A percentile compares a stretch with the other conserved stretches of the same genome.
Conservation (phyloP, 2,113 vertebrate species). For the Podarcis raffonei region DNA sequence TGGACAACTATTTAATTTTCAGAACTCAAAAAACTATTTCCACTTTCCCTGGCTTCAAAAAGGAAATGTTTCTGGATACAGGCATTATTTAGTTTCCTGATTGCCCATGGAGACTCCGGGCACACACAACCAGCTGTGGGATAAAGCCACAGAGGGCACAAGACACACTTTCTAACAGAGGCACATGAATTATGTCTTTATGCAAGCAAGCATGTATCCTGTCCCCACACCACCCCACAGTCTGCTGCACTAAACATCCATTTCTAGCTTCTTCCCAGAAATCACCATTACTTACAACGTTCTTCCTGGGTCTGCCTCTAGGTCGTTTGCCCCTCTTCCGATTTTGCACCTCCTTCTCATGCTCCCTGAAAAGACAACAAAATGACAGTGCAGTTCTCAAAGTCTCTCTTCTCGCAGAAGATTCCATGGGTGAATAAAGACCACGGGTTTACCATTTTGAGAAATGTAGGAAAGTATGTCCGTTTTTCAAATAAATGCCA, state of each 20-base stretch:
- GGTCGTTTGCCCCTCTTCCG: constrained; percentile 92
- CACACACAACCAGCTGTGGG: background rate
- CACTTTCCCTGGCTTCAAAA: background rate
- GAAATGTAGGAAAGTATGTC: background rate
- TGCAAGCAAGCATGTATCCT: background rate
- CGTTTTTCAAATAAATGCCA: background rate
- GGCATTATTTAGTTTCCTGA: background rate
- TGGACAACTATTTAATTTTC: background rate
- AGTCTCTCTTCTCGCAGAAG: background rate
- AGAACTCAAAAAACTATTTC: background rate
- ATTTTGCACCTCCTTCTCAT: constrained; percentile 90
- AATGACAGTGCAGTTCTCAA: background rate
- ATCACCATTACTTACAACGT: constrained; percentile 76
- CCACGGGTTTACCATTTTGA: background rate
- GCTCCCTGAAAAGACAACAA: constrained; percentile 80
- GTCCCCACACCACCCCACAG: rapidly evolving
- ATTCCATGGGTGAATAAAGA: background rate
- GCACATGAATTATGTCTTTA: background rate
- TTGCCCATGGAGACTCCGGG: background rate
- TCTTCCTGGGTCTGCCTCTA: constrained; percentile 91
- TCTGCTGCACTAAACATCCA: constrained; percentile 3
- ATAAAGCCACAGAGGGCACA: background rate
- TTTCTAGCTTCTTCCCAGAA: constrained; percentile 26
- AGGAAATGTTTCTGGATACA: background rate
- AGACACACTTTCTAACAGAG: background rate